Percentiles rank a stretch among this genome's conserved stretches.
Conservation (phyloP, 1,140 invertebrate genomes). For the Zaprionus nigranus region DNA sequence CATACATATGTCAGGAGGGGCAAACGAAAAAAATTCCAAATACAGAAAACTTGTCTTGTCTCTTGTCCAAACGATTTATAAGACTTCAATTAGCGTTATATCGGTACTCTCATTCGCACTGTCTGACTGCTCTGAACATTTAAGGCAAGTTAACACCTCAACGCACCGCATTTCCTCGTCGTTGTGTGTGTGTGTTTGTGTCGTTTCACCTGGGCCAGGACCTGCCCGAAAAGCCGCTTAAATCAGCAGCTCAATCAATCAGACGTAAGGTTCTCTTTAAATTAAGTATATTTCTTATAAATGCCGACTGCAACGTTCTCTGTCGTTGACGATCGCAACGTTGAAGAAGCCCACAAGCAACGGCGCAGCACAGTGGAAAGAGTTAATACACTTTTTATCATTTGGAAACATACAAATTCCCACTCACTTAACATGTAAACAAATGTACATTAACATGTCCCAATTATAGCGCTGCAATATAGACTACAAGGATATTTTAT, state of each 20-base stretch:
- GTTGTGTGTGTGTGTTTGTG: background rate
- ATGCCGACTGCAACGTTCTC: conserved; percentile 48
- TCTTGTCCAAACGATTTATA: conserved; percentile 57
- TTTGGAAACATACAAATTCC: background rate
- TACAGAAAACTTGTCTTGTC: background rate
- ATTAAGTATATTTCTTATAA: conserved; percentile 65
- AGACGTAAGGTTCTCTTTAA: conserved; percentile 67
- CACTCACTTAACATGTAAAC: background rate
- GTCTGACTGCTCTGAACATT: conserved; percentile 23
- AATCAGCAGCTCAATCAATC: conserved; percentile 80
- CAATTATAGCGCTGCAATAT: background rate
- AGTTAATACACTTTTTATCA: background rate
- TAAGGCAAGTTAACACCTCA: conserved; percentile 74
- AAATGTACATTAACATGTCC: background rate
- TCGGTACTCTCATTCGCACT: conserved; percentile 49
- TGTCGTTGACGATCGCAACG: conserved; percentile 34
- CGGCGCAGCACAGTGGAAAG: conserved; percentile 32
- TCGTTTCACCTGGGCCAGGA: conserved; percentile 18
- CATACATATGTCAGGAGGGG: conserved; percentile 5
- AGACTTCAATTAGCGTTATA: conserved; percentile 71
- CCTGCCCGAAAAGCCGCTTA: conserved; percentile 61
- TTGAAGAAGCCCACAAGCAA: background rate
- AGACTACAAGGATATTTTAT: background rate
- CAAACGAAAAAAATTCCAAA: background rate
- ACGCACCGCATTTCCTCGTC: conserved; percentile 27